These are phyloP conservation scores for Epinephelus cyanopodus DNA, from an alignment of 2,113 vertebrate genomes.

Conservation along the genomic window DNA sequence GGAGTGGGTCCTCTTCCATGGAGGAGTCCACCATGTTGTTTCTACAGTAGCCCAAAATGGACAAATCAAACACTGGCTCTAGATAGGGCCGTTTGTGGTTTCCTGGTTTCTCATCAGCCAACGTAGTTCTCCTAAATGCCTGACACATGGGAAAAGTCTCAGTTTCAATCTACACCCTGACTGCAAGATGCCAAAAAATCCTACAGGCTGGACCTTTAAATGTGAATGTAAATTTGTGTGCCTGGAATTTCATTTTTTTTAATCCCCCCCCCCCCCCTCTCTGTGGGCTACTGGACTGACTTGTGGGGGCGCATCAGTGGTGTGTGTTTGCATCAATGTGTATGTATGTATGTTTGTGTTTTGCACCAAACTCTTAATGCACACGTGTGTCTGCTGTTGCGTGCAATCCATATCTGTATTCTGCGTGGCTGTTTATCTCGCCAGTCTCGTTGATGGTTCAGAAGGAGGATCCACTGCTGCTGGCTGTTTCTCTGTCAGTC, in stretches of 20 bases:
- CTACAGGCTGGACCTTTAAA: too few relatives aligned
- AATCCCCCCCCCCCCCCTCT: background rate
- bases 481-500: constrained; percentile 57
- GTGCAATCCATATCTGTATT: constrained; percentile 33
- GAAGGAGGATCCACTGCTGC: constrained; percentile 45
- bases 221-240: background rate
- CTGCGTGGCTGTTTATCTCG: constrained; percentile 37
- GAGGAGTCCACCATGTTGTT: too few relatives aligned
- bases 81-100: too few relatives aligned
- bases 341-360: background rate
- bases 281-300: background rate
- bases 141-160: too few relatives aligned
- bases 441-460: constrained; percentile 36
- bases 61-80: too few relatives aligned
- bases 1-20: too few relatives aligned
- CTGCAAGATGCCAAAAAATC: too few relatives aligned
- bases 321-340: background rate
- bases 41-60: too few relatives aligned
- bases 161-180: too few relatives aligned
- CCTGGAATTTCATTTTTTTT: background rate
- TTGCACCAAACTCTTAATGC: background rate
- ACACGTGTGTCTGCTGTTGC: background rate
- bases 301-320: background rate
- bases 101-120: too few relatives aligned
- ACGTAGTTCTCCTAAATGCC: too few relatives aligned